phyloP scores from a whole-genome alignment of 1,140 invertebrate species.

The Pseudomyrmex concolor region DNA sequence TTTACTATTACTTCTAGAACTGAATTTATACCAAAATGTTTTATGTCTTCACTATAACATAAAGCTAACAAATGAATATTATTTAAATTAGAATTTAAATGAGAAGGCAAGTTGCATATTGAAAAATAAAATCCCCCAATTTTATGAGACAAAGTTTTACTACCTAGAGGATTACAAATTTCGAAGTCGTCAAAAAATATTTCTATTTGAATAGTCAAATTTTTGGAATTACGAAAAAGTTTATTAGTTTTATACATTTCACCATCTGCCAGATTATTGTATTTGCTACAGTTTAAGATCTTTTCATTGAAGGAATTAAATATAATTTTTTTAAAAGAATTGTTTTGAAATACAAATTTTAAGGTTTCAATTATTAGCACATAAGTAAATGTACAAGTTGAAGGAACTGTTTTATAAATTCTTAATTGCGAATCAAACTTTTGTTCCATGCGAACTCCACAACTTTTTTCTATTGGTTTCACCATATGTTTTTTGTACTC shows the following conservation, averaged over 20 bases:
- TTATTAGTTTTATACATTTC: constrained; percentile 28
- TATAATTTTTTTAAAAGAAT: neutral
- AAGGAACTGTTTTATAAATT: constrained; percentile 26
- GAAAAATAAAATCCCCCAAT: neutral
- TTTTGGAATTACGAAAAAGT: constrained; percentile 8
- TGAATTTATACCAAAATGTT: neutral
- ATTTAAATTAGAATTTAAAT: constrained; percentile 21
- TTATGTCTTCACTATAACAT: neutral
- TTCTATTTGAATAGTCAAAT: constrained; percentile 19
- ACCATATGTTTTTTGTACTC: constrained; percentile 3
- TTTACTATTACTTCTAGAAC: constrained; percentile 2
- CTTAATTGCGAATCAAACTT: constrained; percentile 1
- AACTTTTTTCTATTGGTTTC: constrained; percentile 16
- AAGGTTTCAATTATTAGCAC: constrained; percentile 8
- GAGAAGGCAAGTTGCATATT: neutral
- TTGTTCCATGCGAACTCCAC: constrained; percentile 11
- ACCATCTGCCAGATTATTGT: constrained; percentile 5
- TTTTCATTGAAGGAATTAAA: constrained; percentile 12
- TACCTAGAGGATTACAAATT: constrained; percentile 16
- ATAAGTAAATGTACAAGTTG: constrained; percentile 22
- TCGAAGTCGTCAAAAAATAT: constrained; percentile 1
- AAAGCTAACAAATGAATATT: neutral
- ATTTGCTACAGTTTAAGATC: constrained; percentile 14
- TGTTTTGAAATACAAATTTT: constrained; percentile 13
- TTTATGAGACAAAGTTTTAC: constrained; percentile 18